These are phyloP conservation scores for Melanerpes aurifrons DNA, from an alignment of 2,113 vertebrate species.

Conservation along the genomic window DNA sequence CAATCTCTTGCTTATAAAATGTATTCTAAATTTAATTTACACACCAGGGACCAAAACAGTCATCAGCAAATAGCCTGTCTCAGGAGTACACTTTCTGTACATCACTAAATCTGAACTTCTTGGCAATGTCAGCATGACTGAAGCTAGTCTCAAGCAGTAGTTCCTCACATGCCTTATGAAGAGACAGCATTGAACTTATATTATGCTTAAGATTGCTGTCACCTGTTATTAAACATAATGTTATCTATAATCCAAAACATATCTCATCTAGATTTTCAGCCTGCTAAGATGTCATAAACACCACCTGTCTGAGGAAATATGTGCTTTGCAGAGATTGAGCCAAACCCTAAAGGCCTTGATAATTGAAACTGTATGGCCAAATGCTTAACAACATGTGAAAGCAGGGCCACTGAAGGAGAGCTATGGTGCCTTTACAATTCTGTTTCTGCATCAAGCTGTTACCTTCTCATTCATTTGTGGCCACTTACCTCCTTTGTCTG, in stretches of 20 bases:
- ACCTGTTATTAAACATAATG: slow-evolving; percentile 1
- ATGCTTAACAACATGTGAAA: background rate
- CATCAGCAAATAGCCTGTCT: background rate
- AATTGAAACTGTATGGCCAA: slow-evolving; percentile 32
- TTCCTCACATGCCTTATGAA: background rate
- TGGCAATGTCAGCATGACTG: background rate
- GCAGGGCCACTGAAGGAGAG: background rate
- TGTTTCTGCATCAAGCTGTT: background rate
- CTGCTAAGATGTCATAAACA: slow-evolving; percentile 5
- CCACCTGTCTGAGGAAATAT: background rate
- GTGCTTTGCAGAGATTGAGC: background rate
- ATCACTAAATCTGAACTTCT: background rate
- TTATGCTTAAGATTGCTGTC: background rate
- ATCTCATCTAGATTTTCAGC: slow-evolving; percentile 23
- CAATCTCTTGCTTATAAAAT: background rate
- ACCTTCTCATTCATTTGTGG: background rate
- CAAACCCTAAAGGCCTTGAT: slow-evolving; percentile 19
- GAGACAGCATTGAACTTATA: background rate
- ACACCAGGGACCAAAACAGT: background rate
- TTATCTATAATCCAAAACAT: background rate
- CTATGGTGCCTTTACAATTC: background rate
- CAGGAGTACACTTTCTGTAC: background rate
- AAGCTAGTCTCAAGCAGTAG: background rate
- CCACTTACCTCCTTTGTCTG: background rate
- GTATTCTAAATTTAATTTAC: background rate